These are phyloP conservation scores for Ormyrus labotus DNA, from an alignment of 2,888 invertebrate species.

Conservation along the genomic window DNA sequence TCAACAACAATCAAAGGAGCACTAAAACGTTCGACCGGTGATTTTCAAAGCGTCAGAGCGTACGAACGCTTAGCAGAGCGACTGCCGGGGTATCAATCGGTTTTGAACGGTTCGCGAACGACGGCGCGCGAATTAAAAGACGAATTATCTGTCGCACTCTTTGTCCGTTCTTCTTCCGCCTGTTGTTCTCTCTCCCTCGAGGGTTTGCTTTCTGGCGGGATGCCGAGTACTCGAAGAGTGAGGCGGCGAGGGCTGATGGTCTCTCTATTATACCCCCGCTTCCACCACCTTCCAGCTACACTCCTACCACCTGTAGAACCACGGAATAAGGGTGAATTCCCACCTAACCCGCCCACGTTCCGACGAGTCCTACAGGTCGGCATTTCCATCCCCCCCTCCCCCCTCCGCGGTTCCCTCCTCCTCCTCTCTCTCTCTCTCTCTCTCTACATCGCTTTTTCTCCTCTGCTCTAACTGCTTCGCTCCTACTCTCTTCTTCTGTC, in stretches of 20 bases:
- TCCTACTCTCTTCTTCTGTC: conserved; percentile 3
- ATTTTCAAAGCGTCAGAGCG: neutral
- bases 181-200: neutral
- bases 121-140: too few species aligned
- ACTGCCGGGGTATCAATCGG: neutral
- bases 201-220: conserved; percentile 59
- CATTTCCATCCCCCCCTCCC: conserved; percentile 27
- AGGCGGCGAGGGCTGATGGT: conserved; percentile 68
- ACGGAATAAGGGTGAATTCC: conserved; percentile 59
- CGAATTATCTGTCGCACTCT: neutral
- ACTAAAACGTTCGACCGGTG: conserved; percentile 5
- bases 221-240: conserved; percentile 66
- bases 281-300: conserved; percentile 63
- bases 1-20: conserved; percentile 4
- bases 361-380: conserved; percentile 47
- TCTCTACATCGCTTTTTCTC: conserved; percentile 24
- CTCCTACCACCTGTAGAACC: conserved; percentile 67
- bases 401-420: neutral
- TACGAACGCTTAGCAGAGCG: neutral
- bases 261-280: conserved; percentile 72
- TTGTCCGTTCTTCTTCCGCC: neutral
- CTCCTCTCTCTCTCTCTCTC: neutral
- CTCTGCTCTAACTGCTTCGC: conserved; percentile 32
- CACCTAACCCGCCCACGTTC: conserved; percentile 56
- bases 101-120: neutral